These are phyloP conservation scores for Lacerta viridis DNA, from an alignment of 2,797 vertebrate genomes.

Conservation along the genomic window DNA sequence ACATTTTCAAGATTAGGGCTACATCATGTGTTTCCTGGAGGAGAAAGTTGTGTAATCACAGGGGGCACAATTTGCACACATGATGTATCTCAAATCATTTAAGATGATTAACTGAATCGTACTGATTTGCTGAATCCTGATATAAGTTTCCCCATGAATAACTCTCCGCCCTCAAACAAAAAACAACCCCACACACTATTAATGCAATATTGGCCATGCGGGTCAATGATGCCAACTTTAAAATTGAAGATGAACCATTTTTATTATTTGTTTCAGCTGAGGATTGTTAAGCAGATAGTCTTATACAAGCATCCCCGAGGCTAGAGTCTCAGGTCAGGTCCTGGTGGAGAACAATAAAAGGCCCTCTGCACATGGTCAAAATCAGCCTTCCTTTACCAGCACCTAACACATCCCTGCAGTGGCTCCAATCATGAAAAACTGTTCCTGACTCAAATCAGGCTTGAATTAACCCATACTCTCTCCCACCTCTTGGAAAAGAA, in stretches of 20 bases:
- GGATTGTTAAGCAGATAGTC: not conserved
- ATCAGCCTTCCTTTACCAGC: not conserved
- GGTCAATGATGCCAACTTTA: not conserved
- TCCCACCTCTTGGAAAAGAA: not conserved
- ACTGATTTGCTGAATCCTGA: not conserved
- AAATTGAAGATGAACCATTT: not conserved
- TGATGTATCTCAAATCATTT: no score
- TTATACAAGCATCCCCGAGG: not conserved
- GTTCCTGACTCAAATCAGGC: not conserved
- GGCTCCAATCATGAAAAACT: not conserved
- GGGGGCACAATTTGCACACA: no score
- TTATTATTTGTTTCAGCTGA: not conserved
- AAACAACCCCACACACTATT: no score
- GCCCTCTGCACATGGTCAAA: not conserved
- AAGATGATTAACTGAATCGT: no score
- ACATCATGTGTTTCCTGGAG: no score
- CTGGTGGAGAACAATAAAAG: not conserved
- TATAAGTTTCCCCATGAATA: no score
- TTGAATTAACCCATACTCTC: not conserved
- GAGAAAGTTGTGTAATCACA: no score
- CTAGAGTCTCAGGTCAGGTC: not conserved
- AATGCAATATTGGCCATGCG: not conserved
- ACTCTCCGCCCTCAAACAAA: not conserved
- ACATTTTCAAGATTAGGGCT: no score
- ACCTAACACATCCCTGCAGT: not conserved